These are phyloP conservation scores for Antheraea yamamai DNA, from an alignment of 2,888 invertebrate species.

Conservation along the genomic window DNA sequence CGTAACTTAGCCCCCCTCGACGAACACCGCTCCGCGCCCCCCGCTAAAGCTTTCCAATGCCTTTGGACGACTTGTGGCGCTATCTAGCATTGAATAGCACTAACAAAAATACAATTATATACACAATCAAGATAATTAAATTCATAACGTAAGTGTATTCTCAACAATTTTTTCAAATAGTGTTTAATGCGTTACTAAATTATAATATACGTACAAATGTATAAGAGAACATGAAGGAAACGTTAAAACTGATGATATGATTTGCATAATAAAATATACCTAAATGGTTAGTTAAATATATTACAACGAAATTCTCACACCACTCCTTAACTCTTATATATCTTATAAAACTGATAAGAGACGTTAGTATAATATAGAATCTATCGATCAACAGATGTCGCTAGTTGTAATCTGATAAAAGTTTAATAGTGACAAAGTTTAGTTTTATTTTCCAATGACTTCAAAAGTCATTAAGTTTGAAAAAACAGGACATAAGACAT, in stretches of 20 bases:
- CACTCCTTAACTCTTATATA: too few species aligned
- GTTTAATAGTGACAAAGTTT: background rate
- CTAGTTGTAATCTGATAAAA: slow-evolving; percentile 17
- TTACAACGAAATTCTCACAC: too few species aligned
- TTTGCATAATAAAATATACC: too few species aligned
- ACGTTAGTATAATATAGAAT: background rate
- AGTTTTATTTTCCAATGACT: too few species aligned
- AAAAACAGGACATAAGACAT: background rate
- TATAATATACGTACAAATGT: background rate
- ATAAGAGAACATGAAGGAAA: background rate
- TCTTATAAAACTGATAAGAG: too few species aligned
- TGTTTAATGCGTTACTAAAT: background rate
- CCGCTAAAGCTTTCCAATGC: slow-evolving; percentile 54
- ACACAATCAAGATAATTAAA: background rate
- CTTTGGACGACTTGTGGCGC: slow-evolving; percentile 46
- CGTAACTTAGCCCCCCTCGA: slow-evolving; percentile 63
- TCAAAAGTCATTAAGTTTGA: background rate
- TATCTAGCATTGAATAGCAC: slow-evolving; percentile 54
- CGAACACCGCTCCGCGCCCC: slow-evolving; percentile 37
- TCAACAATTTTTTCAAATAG: background rate
- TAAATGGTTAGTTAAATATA: too few species aligned
- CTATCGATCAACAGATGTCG: slow-evolving; percentile 46
- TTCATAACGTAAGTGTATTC: background rate
- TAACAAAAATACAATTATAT: slow-evolving; percentile 8
- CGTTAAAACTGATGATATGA: too few species aligned